Evolutionary conservation across 92 coral and sea anemone species (phyloP).

Genomic region (Parazoanthus darwini): DNA sequence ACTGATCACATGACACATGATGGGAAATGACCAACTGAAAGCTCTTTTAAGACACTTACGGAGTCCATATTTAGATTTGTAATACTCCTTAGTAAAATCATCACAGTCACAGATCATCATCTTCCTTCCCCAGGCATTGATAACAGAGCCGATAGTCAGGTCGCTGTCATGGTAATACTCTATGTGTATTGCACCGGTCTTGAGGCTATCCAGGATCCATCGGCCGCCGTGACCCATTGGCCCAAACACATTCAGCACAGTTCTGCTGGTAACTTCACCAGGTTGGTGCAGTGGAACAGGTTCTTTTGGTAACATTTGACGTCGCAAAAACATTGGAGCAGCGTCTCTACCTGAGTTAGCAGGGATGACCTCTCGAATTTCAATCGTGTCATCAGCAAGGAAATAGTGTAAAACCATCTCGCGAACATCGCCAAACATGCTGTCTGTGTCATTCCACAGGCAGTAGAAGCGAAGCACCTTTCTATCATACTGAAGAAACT

Average conservation of each 20-base stretch:
- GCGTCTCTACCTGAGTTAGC: conserved; percentile 97
- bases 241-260: conserved; percentile 97
- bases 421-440: conserved; percentile 96
- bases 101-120: conserved; percentile 91
- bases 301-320: conserved; percentile 93
- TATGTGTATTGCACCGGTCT: conserved; percentile 95
- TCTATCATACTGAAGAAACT: conserved; percentile 92
- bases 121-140: conserved; percentile 93
- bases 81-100: conserved; percentile 93
- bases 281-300: conserved; percentile 86
- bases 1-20: neutral
- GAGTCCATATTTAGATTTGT: conserved; percentile 87
- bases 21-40: neutral
- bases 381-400: conserved; percentile 95
- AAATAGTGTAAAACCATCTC: conserved; percentile 96
- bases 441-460: conserved; percentile 95
- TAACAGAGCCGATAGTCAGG: conserved; percentile 83
- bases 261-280: conserved; percentile 94
- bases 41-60: conserved; percentile 49
- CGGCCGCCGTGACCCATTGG: conserved; percentile 99
- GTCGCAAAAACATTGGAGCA: conserved; percentile 92
- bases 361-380: conserved; percentile 88
- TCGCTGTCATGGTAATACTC: conserved; percentile 92
- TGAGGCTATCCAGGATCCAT: conserved; percentile 95
- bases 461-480: conserved; percentile 91